Evolutionary conservation across 2,797 vertebrate genomes (phyloP), one percentile per base, ranked within the genome.

Genomic region (Danio aesculapii): DNA sequence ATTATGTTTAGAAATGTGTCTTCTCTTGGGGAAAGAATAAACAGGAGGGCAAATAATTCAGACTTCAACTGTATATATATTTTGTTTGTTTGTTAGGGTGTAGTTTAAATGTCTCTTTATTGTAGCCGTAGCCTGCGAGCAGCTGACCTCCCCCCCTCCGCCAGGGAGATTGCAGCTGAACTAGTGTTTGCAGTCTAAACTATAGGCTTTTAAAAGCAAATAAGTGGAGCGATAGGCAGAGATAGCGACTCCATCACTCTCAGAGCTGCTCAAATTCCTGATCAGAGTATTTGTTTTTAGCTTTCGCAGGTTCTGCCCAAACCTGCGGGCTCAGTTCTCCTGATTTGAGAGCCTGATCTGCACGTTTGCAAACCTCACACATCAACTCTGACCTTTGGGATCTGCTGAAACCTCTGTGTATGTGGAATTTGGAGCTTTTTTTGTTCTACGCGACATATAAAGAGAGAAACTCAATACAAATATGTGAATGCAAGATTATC

Each of bases 251-350:
- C 86, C 73, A 81, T 83, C 69, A 61, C 69, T 71, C 80, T 72
- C 44, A 76, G 77, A 67, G 66, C 70, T 64, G 68, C 84, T 84
- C 81, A 75, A 64, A 87, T 74, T 80, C 83, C 76, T 71, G 67
- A 82, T 85, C 81, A 77, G 16, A 79, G 58, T 79, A 67, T 86
- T 88, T 88, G 85, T 83, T 83, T 30, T 86, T 84, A 67, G 84
- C 75, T 83, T 77, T 83, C 57, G 55, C 46, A 41, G 77, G 77
- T 83, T 72, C 52, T 58, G 61, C 16, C 19, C n/a, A 69, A 72
- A 71, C 44, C 59, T 49, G 76, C 9, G 53, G 17, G 8, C 39
- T 17, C 7, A 41, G 17, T 39, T 57, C 41, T 72, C 39, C 47
- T 41, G 6, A 17, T 59, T 5, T 0, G 57, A 63, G 17, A n/a